These are phyloP conservation scores for Phrynosoma blainvillii DNA, from an alignment of 2,113 vertebrate species.

Conservation along the genomic window DNA sequence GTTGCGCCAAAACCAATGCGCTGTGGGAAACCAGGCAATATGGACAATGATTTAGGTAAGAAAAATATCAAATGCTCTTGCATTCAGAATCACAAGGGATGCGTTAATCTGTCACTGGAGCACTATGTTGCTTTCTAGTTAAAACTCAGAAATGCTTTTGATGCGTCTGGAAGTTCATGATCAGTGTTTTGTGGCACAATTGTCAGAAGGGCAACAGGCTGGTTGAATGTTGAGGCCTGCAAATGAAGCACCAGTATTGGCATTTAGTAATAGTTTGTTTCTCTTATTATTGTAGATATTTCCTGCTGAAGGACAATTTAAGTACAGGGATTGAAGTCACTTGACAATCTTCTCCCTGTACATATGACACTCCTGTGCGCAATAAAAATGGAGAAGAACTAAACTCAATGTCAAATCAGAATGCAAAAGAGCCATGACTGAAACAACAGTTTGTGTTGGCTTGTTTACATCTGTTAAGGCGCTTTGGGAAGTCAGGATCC, in stretches of 20 bases:
- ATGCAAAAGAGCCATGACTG: slow-evolving; percentile 78
- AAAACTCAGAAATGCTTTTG: neutral
- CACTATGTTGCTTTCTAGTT: slow-evolving; percentile 22
- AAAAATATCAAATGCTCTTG: slow-evolving; percentile 30
- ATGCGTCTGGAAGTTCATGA: neutral
- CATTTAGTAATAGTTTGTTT: neutral
- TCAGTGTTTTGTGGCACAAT: neutral
- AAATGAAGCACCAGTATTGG: neutral
- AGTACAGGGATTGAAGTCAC: neutral
- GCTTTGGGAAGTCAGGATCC: slow-evolving; percentile 91
- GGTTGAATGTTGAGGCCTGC: neutral
- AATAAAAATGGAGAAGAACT: neutral
- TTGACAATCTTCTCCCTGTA: neutral
- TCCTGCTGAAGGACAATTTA: neutral
- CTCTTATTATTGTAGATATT: neutral
- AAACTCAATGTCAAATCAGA: slow-evolving; percentile 28
- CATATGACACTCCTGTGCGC: slow-evolving; percentile 12
- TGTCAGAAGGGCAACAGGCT: neutral
- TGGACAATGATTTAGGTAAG: slow-evolving; percentile 59
- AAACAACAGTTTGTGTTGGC: slow-evolving; percentile 74
- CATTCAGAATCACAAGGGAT: neutral
- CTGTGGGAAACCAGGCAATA: slow-evolving; percentile 25
- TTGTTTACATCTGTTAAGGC: slow-evolving; percentile 85
- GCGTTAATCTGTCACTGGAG: neutral
- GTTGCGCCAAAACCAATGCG: slow-evolving; percentile 34